Evolutionary conservation across 1,140 invertebrate species (phyloP).

Genomic region (Drosophila santomea): DNA sequence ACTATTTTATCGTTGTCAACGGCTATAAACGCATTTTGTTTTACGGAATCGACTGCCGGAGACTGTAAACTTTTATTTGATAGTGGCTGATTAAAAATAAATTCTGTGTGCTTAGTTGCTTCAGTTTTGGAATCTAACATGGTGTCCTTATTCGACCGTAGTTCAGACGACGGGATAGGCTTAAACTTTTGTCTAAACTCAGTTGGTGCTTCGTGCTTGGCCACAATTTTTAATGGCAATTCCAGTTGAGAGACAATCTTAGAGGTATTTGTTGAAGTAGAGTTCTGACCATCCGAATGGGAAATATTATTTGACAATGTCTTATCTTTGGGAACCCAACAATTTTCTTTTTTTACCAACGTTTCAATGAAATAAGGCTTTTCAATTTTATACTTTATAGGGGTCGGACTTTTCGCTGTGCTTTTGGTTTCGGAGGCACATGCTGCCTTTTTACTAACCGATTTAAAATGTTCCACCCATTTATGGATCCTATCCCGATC

Average conservation of each 20-base stretch:
- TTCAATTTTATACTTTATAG: background rate
- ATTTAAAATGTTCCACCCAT: constrained; percentile 24
- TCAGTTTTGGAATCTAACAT: background rate
- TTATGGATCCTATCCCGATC: constrained; percentile 3
- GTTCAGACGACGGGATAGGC: background rate
- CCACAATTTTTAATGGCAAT: constrained; percentile 7
- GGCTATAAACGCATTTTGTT: background rate
- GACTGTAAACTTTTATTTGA: background rate
- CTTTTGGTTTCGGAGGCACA: background rate
- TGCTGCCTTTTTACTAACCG: background rate
- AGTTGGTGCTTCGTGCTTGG: background rate
- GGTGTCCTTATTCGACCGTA: background rate
- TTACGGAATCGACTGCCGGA: too few relatives aligned
- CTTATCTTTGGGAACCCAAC: background rate
- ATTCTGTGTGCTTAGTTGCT: background rate
- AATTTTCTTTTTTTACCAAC: background rate
- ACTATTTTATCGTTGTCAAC: background rate
- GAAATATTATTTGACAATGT: too few relatives aligned
- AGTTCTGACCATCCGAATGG: background rate
- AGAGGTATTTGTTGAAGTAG: background rate
- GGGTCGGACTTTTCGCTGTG: too few relatives aligned
- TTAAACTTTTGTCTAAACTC: background rate
- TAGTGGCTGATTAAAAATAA: background rate
- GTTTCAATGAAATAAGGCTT: background rate
- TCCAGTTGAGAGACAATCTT: background rate